Conservation (phyloP, 1,140 invertebrate genomes). For the Meteorus sp. region DNA sequence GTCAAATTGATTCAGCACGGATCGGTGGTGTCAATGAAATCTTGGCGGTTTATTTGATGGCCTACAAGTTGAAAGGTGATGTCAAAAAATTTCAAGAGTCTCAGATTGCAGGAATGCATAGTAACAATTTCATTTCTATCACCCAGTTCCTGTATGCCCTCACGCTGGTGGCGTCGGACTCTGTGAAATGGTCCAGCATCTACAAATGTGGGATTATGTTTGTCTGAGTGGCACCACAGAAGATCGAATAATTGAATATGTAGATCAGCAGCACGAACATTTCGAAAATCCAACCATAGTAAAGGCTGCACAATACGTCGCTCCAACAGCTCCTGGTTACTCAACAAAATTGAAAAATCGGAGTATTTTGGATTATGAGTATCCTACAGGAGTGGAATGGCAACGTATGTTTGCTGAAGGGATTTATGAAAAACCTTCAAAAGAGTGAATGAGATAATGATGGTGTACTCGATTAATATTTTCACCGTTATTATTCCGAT, state of each 20-base stretch:
- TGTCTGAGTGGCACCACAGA: constrained; percentile 70
- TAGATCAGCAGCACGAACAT: constrained; percentile 88
- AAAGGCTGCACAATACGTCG: constrained; percentile 69
- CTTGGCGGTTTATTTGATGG: constrained; percentile 86
- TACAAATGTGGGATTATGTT: constrained; percentile 87
- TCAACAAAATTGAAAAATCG: constrained; percentile 74
- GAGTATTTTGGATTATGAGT: constrained; percentile 69
- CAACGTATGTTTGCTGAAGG: constrained; percentile 63
- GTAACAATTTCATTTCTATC: constrained; percentile 15
- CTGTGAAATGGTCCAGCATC: constrained; percentile 91
- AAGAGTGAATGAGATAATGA: neutral
- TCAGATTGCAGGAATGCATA: neutral
- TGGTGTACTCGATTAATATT: too few relatives aligned
- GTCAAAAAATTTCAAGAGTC: constrained; percentile 7
- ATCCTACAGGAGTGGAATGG: constrained; percentile 78
- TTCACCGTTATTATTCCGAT: too few relatives aligned
- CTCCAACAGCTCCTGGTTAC: constrained; percentile 76
- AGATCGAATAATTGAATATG: constrained; percentile 79
- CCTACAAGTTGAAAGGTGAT: constrained; percentile 70
- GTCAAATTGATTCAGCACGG: constrained; percentile 87
- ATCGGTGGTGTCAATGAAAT: constrained; percentile 89
- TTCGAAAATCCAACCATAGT: constrained; percentile 76
- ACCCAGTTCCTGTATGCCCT: constrained; percentile 86
- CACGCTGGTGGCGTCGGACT: constrained; percentile 91
- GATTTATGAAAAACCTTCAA: constrained; percentile 45